These are phyloP conservation scores for Cephus rjabovi DNA, from an alignment of 2,888 invertebrate species.

Conservation along the genomic window DNA sequence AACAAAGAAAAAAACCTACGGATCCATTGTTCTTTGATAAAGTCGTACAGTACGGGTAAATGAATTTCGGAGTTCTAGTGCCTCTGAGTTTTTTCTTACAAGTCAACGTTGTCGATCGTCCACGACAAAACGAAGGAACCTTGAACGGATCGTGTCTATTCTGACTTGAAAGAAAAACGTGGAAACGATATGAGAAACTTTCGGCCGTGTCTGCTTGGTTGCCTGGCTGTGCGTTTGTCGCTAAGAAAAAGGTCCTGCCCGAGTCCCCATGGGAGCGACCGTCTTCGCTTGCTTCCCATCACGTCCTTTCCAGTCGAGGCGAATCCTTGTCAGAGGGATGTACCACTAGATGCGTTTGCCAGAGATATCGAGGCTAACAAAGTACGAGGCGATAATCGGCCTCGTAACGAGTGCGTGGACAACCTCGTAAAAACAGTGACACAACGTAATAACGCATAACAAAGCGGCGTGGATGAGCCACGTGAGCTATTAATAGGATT, in stretches of 20 bases:
- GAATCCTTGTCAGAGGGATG: not conserved
- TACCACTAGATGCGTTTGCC: not conserved
- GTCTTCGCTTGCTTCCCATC: not conserved
- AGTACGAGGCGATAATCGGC: not conserved
- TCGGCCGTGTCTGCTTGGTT: not conserved
- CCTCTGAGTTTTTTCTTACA: not conserved
- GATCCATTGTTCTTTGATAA: not conserved
- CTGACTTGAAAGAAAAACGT: not conserved
- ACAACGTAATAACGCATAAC: slow-evolving; percentile 17
- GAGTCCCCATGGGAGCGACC: not conserved
- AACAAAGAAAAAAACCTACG: not conserved
- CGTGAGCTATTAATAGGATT: slow-evolving; percentile 35
- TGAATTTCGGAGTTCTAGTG: not conserved
- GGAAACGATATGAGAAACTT: not conserved
- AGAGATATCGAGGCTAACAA: not conserved
- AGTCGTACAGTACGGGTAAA: not conserved
- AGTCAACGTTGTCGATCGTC: not conserved
- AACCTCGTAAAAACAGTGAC: slow-evolving; percentile 19
- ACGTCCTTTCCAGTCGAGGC: not conserved
- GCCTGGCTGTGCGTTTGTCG: not conserved
- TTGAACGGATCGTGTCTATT: not conserved
- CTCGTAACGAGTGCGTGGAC: slow-evolving; percentile 3
- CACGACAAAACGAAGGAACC: not conserved
- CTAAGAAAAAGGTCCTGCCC: not conserved
- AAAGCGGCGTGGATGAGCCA: slow-evolving; percentile 7